Evolutionary conservation across 2,113 vertebrate species (phyloP).

Genomic region (Microtus montanus): DNA sequence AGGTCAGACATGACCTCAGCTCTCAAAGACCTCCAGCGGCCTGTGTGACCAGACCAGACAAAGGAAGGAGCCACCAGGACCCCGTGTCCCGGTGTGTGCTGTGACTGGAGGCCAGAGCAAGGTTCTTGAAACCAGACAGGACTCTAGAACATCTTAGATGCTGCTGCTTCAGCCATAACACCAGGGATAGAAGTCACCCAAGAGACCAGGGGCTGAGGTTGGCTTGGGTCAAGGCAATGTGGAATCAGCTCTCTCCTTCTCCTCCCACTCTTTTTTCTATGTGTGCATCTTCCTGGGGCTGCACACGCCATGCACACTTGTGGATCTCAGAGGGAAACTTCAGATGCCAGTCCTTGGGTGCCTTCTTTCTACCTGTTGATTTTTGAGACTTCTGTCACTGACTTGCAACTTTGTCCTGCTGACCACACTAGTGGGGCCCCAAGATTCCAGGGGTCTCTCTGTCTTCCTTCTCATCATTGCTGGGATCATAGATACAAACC

Average conservation of each 20-base stretch:
- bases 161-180: neutral
- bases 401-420: neutral
- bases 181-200: neutral
- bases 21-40: neutral
- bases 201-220: neutral
- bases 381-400: neutral
- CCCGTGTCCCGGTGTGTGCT: neutral
- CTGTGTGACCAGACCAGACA: neutral
- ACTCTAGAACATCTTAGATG: neutral
- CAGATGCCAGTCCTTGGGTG: neutral
- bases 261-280: neutral
- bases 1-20: constrained; percentile 71
- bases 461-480: neutral
- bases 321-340: neutral
- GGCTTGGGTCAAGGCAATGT: neutral
- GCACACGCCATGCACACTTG: neutral
- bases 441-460: neutral
- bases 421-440: neutral
- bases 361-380: neutral
- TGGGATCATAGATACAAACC: neutral
- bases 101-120: neutral
- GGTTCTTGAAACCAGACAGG: neutral
- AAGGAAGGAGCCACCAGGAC: neutral
- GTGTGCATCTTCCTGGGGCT: neutral
- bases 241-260: too few relatives aligned